Conservation (phyloP, 2,888 invertebrate genomes). For the Clitarchus hookeri region DNA sequence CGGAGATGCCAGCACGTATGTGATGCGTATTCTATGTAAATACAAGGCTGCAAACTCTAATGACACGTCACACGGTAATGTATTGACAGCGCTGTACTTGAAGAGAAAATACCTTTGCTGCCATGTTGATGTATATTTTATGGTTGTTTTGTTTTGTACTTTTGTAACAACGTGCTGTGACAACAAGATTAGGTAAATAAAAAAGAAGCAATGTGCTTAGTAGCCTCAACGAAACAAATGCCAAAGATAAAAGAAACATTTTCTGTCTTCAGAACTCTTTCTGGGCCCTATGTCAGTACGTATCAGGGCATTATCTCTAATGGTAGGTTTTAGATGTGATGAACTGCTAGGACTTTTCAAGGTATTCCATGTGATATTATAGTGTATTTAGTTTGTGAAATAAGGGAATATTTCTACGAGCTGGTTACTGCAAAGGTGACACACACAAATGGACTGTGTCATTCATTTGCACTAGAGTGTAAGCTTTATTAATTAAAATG, state of each 20-base stretch:
- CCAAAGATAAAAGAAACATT: slow-evolving; percentile 20
- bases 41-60: neutral
- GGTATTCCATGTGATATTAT: slow-evolving; percentile 32
- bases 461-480: neutral
- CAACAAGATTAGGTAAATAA: slow-evolving; percentile 27
- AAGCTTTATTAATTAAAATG: slow-evolving; percentile 7
- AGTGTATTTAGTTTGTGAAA: slow-evolving; percentile 25
- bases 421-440: neutral
- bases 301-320: slow-evolving; percentile 27
- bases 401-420: slow-evolving; percentile 29
- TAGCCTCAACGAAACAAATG: slow-evolving; percentile 39
- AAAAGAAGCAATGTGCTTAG: slow-evolving; percentile 39
- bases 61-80: neutral
- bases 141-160: slow-evolving; percentile 43
- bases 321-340: slow-evolving; percentile 25
- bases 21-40: slow-evolving; percentile 15
- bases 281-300: neutral
- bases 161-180: slow-evolving; percentile 44
- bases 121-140: slow-evolving; percentile 41
- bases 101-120: neutral
- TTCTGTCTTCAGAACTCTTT: slow-evolving; percentile 18
- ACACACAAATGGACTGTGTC: neutral
- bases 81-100: neutral
- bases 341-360: slow-evolving; percentile 37
- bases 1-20: neutral